These are phyloP conservation scores for Patiria miniata DNA, from an alignment of 35 echinoderm and acorn worm genomes.

Conservation along the genomic window DNA sequence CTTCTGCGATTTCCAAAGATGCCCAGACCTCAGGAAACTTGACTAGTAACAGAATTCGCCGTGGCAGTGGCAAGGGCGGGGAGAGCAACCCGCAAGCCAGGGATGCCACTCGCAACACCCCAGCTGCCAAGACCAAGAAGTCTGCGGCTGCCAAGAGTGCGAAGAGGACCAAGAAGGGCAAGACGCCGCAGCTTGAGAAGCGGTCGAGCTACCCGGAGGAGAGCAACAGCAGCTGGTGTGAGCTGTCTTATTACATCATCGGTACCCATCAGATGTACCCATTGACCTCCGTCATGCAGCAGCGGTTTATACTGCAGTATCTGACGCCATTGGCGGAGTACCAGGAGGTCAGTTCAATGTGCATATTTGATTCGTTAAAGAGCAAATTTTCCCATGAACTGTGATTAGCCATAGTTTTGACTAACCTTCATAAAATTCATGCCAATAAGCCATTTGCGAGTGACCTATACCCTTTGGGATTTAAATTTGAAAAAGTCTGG, in stretches of 20 bases:
- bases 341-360: constrained; percentile 76
- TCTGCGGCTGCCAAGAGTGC: constrained; percentile 26
- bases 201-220: constrained; percentile 32
- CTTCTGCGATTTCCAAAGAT: neutral
- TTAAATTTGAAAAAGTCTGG: too few relatives aligned
- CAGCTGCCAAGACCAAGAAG: constrained; percentile 17
- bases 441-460: too few relatives aligned
- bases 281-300: constrained; percentile 71
- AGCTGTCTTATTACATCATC: constrained; percentile 82
- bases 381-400: too few relatives aligned
- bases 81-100: neutral
- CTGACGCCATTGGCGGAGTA: constrained; percentile 96
- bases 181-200: neutral
- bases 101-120: neutral
- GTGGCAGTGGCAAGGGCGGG: constrained; percentile 3
- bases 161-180: constrained; percentile 55
- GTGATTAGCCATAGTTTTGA: too few relatives aligned
- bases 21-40: neutral
- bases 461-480: too few relatives aligned
- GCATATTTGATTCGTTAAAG: too few relatives aligned
- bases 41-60: constrained; percentile 7
- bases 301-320: constrained; percentile 95
- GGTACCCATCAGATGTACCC: constrained; percentile 89
- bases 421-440: too few relatives aligned
- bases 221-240: constrained; percentile 97